Evolutionary conservation across 1,140 invertebrate genomes (phyloP), one percentile per base, ranked within the genome.

Genomic region (Phortica variegata): DNA sequence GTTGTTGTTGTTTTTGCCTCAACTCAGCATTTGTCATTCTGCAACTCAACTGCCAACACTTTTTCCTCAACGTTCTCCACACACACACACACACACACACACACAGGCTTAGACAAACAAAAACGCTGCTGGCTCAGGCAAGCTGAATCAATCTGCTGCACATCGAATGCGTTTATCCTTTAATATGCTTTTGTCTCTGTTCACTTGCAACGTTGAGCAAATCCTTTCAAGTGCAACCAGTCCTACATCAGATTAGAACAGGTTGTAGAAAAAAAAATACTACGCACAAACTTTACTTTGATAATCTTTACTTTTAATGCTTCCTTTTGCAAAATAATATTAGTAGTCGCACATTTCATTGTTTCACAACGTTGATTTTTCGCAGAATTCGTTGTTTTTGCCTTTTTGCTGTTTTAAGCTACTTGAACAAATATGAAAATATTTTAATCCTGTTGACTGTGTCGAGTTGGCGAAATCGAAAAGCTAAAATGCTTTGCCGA

Each of bases 241-340:
- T n/a, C 60, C 65, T 68, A 60, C 63, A 68, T 63, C 63, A 60
- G 63, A 68, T 68, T 68, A 68, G 65, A 69, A 68, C 65, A 68
- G 65, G 63, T 68, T 69, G 54, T 56, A 4, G 26, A 6, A 29
- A 12, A 12, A 7, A 6, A 29, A 29, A 29, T 7, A 29, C 26
- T 29, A 29, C 26, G 26, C 26, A 12, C 26, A 29, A 8, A n/a
- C 4, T 34, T 26, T 26, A 26, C 23, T 26, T 40, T 45, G 56
- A 58, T 61, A 61, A 65, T 58, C 49, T 55, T 54, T 45, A 60
- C 60, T 63, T 56, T 50, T 63, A 63, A 63, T 63, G 41, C 49
- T 26, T 6, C 10, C 23, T 36, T 46, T 56, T 47, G 17, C 20
- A 31, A 34, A 18, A 29, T 21, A 23, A 39, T 47, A 23, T 15